Conservation (phyloP, 2,888 invertebrate genomes). For the Ormyrus labotus region DNA sequence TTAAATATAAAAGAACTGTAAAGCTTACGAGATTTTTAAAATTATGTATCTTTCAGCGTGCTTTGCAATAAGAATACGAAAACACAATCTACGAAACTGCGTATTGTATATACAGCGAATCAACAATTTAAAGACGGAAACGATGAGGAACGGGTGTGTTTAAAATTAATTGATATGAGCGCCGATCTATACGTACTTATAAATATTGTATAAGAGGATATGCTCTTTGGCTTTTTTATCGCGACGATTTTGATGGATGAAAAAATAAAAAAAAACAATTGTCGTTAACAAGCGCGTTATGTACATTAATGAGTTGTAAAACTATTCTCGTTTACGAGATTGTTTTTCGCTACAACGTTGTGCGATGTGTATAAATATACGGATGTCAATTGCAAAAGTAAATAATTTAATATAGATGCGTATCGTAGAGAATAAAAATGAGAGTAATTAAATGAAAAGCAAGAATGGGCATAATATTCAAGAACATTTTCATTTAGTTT, state of each 20-base stretch:
- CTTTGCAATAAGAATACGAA: conserved; percentile 46
- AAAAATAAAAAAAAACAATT: conserved; percentile 32
- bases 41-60: conserved; percentile 30
- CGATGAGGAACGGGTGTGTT: background rate
- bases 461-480: background rate
- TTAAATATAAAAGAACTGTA: conserved; percentile 1
- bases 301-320: conserved; percentile 39
- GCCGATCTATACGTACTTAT: conserved; percentile 41
- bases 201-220: conserved; percentile 40
- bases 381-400: conserved; percentile 69
- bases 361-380: conserved; percentile 65
- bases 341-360: conserved; percentile 41
- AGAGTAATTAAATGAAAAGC: conserved; percentile 46
- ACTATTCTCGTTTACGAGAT: conserved; percentile 47
- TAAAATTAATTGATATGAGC: conserved; percentile 20
- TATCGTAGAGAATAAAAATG: conserved; percentile 55
- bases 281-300: conserved; percentile 36
- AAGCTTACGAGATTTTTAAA: conserved; percentile 37
- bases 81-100: conserved; percentile 34
- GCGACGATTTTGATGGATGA: conserved; percentile 19
- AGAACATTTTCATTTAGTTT: no score
- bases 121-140: conserved; percentile 2
- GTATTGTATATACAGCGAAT: conserved; percentile 43
- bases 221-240: conserved; percentile 51
- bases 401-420: conserved; percentile 61